These are phyloP conservation scores for Syngnathus acus DNA, from an alignment of 2,797 vertebrate species.

Conservation along the genomic window DNA sequence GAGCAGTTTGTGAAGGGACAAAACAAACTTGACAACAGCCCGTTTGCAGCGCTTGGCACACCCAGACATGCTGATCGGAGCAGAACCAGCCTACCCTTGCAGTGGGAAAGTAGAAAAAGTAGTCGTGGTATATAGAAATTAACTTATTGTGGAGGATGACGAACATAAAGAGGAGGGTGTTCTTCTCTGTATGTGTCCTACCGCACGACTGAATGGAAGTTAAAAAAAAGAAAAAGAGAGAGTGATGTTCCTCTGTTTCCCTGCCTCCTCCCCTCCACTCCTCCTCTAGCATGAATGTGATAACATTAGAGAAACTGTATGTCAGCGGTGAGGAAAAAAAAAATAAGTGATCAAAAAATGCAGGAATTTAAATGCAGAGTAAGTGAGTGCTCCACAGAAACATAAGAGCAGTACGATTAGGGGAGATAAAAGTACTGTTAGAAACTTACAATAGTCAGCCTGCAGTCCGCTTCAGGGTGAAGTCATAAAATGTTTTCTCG, in stretches of 20 bases:
- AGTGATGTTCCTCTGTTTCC: conserved; percentile 35
- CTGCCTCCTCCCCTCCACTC: conserved; percentile 10
- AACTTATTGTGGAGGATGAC: conserved; percentile 26
- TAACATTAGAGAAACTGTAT: conserved; percentile 38
- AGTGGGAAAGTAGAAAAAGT: neutral
- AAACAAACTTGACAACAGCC: conserved; percentile 81
- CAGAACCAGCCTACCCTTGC: conserved; percentile 10
- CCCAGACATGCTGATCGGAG: conserved; percentile 68
- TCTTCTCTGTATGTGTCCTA: conserved; percentile 19
- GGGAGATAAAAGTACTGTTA: neutral
- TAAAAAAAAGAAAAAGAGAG: conserved; percentile 15
- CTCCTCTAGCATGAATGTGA: conserved; percentile 23
- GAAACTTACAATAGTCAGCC: neutral
- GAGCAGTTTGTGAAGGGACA: conserved; percentile 81
- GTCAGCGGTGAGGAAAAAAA: conserved; percentile 13
- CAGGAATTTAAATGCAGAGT: neutral
- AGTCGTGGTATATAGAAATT: conserved; percentile 9
- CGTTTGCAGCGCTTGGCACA: conserved; percentile 85
- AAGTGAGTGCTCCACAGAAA: neutral
- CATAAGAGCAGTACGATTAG: neutral
- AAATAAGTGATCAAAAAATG: neutral
- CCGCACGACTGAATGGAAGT: conserved; percentile 34
- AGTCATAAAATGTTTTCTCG: conserved; percentile 12
- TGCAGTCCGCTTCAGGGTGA: conserved; percentile 5
- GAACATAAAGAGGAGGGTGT: conserved; percentile 4